Base-by-base conservation (phyloP, 2,797 vertebrate species). In the Sebastes reedi region DNA sequence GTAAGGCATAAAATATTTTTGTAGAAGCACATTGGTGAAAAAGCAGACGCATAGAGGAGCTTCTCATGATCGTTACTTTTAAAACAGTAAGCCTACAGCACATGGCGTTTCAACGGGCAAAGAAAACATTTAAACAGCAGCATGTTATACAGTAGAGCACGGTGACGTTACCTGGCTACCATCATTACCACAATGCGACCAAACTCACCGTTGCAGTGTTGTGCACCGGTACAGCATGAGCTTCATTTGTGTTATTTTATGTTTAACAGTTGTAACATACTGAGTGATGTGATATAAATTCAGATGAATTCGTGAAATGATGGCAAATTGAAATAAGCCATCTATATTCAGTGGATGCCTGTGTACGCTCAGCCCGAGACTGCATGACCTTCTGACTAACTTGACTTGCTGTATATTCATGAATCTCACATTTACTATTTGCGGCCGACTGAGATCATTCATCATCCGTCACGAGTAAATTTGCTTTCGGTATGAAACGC, bases 1-100 rank as follows among this genome's bases (percentile, higher is more conserved):
- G 88, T 90, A 86, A 91, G 91, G 84, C 90, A 92, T 92, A 90
- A 93, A 86, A 87, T 94, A 93, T 94, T 95, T 94, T 95, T 95
- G 81, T 92, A 94, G 82, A 87, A 85, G 88, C 89, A 93, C 85
- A 91, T 80, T 90, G 84, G 88, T 71, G 64, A 90, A 93, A 50
- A 88, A 86, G 39, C 79, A 75, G 82, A 94, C 7, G 30, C 77
- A 70, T 78, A 77, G 52, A 88, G 36, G 66, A 77, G 87, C 81
- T 80, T 83, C 73, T 70, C 66, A 86, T 22, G 73, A 34, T 77
- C 24, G 69, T 61, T 79, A 79, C 76, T 93, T 92, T 90, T 85
- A 78, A 81, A 92, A 84, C 34, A 76, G 72, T 18, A 73, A 22
- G 72, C 80, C 72, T 83, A 87, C 74, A 93, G 92, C 90, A 95